These are phyloP conservation scores for Scaptomyza caliginosa DNA, from an alignment of 2,888 invertebrate genomes.

Conservation along the genomic window DNA sequence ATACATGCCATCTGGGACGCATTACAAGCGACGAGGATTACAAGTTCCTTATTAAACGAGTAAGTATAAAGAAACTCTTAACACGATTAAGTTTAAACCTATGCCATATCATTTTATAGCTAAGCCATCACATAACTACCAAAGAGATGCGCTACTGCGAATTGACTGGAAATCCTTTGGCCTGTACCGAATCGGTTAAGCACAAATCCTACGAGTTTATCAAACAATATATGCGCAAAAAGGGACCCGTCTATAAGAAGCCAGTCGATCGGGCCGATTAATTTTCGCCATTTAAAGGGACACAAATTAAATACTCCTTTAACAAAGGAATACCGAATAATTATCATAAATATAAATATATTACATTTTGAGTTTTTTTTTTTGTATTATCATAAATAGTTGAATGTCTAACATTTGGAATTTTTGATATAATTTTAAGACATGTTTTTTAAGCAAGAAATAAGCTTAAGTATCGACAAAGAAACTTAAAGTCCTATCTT, in stretches of 20 bases:
- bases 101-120: conserved; percentile 19
- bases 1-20: conserved; percentile 92
- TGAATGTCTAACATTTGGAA: conserved; percentile 3
- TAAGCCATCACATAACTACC: conserved; percentile 66
- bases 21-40: conserved; percentile 95
- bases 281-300: neutral
- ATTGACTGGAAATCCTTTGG: conserved; percentile 48
- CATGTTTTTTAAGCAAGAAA: neutral
- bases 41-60: conserved; percentile 64
- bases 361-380: neutral
- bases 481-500: neutral
- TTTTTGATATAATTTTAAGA: neutral
- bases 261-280: conserved; percentile 47
- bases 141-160: conserved; percentile 70
- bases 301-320: conserved; percentile 8
- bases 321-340: conserved; percentile 2
- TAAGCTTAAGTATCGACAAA: conserved; percentile 6
- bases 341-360: neutral
- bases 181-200: conserved; percentile 87
- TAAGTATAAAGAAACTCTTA: conserved; percentile 15
- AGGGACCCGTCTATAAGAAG: conserved; percentile 87
- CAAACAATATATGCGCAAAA: conserved; percentile 97
- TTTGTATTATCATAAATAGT: neutral
- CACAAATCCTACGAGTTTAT: conserved; percentile 98
- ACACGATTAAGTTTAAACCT: neutral